These are phyloP conservation scores for Polydrusus tereticollis DNA, from an alignment of 2,888 invertebrate genomes.

Conservation along the genomic window DNA sequence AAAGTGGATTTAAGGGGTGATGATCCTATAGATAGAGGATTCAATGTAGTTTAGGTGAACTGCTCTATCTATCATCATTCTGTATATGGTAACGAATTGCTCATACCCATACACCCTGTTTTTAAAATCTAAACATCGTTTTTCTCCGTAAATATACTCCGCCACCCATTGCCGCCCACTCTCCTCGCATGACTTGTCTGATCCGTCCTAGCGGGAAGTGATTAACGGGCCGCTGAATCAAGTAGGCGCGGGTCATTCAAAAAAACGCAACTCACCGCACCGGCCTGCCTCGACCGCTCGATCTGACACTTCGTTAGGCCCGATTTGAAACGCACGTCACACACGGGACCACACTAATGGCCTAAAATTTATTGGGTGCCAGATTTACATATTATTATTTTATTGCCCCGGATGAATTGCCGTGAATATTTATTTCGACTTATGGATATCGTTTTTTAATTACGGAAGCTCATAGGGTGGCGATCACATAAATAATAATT, in stretches of 20 bases:
- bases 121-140: no score
- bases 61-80: no score
- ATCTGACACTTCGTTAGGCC: conserved; percentile 19
- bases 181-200: conserved; percentile 8
- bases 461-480: no score
- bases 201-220: conserved; percentile 18
- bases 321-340: conserved; percentile 25
- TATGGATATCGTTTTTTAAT: not conserved
- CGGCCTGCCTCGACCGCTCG: conserved; percentile 8
- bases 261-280: conserved; percentile 11
- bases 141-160: not conserved
- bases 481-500: no score
- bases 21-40: no score
- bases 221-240: conserved; percentile 32
- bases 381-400: conserved; percentile 24
- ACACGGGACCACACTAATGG: conserved; percentile 15
- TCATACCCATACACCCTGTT: no score
- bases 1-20: no score
- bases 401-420: conserved; percentile 1
- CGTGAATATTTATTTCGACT: not conserved
- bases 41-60: no score
- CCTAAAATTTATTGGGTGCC: conserved; percentile 16
- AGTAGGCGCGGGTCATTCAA: conserved; percentile 21
- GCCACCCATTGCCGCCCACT: conserved; percentile 14
- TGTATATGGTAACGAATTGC: no score